Percentiles rank a stretch among this genome's conserved stretches.
Conservation (phyloP, 2,113 vertebrate species). For the Taurulus bubalis region DNA sequence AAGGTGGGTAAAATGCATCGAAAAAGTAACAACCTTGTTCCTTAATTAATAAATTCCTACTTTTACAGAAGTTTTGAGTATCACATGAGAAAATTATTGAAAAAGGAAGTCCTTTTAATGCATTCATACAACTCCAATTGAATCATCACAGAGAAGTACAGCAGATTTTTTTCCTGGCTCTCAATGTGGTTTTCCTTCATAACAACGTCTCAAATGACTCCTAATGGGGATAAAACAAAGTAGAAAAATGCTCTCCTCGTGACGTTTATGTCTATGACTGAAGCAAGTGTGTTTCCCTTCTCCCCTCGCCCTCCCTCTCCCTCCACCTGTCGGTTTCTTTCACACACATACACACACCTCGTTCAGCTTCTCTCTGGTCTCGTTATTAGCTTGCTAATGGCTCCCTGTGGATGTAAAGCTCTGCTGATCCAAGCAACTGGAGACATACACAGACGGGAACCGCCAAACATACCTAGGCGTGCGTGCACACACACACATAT, state of each 20-base stretch:
- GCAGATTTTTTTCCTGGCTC: neutral
- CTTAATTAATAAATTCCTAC: too few species aligned
- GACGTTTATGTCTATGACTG: constrained; percentile 30
- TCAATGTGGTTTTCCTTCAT: neutral
- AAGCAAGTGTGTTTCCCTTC: constrained; percentile 12
- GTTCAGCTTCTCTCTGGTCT: constrained; percentile 61
- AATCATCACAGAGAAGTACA: neutral
- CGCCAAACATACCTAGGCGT: constrained; percentile 10
- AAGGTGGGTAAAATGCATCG: neutral
- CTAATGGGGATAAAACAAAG: constrained; percentile 12
- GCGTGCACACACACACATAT: constrained; percentile 16
- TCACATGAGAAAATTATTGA: neutral
- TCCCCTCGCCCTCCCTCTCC: neutral
- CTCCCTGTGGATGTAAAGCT: constrained; percentile 79
- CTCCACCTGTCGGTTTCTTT: constrained; percentile 13
- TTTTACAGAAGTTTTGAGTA: neutral
- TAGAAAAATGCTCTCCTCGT: neutral
- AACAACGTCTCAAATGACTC: constrained; percentile 8
- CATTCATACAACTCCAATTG: neutral
- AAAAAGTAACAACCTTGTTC: neutral
- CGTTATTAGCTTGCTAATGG: constrained; percentile 77
- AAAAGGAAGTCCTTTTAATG: neutral
- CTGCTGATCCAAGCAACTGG: constrained; percentile 79
- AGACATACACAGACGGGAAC: constrained; percentile 38
- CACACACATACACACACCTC: constrained; percentile 33